Conservation (phyloP, 2,888 invertebrate genomes). For the Hydropsyche betteni region DNA sequence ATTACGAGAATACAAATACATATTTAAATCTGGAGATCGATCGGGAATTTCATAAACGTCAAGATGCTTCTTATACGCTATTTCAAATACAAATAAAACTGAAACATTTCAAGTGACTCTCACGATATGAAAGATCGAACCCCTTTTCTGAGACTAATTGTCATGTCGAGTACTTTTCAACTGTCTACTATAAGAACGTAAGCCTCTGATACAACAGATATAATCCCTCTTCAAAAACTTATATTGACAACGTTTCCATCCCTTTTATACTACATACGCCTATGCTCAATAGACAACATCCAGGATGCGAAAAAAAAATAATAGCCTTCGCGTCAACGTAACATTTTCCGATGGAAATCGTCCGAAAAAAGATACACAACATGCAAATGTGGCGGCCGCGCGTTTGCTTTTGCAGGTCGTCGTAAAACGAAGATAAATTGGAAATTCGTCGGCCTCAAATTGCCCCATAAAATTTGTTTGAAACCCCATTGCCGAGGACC, state of each 20-base stretch:
- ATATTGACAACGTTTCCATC: neutral
- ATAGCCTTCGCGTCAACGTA: no score
- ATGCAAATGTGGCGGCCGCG: neutral
- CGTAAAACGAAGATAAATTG: conserved; percentile 38
- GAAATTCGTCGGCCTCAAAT: conserved; percentile 32
- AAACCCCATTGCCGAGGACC: conserved; percentile 27
- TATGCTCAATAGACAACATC: no score
- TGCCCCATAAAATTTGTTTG: conserved; percentile 40
- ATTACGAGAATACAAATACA: no score
- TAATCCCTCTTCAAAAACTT: neutral
- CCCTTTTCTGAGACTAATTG: conserved; percentile 18
- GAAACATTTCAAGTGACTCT: neutral
- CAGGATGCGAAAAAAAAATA: no score
- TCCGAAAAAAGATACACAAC: neutral
- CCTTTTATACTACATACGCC: no score
- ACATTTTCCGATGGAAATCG: no score
- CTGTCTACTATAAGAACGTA: neutral
- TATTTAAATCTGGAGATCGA: no score
- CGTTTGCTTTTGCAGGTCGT: conserved; percentile 24
- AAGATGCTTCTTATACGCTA: no score
- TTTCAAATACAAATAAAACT: neutral
- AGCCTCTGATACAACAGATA: neutral
- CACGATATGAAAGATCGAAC: conserved; percentile 4
- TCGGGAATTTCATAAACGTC: no score
- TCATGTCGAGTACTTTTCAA: conserved; percentile 4